Conservation (phyloP, 2,113 vertebrate species). For the Cygnus atratus region DNA sequence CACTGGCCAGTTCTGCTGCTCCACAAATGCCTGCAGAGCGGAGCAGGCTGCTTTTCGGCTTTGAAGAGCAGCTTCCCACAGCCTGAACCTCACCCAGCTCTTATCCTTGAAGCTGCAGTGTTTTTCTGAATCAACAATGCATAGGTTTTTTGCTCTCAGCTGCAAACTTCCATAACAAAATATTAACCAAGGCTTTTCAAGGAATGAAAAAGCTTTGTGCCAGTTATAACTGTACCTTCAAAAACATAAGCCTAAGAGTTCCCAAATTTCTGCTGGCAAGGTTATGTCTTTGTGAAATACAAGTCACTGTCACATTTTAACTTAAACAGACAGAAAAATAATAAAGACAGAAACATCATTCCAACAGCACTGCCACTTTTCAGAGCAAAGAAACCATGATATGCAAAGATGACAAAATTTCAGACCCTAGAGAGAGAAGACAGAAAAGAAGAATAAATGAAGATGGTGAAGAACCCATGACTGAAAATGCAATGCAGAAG, state of each 20-base stretch:
- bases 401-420: background rate
- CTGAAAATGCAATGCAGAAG: background rate
- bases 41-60: background rate
- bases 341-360: background rate
- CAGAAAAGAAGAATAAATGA: background rate
- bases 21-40: background rate
- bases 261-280: background rate
- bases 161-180: background rate
- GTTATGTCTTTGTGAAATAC: background rate
- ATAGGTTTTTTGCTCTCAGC: background rate
- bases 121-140: background rate
- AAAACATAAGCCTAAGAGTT: background rate
- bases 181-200: background rate
- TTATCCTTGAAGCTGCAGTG: background rate
- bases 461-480: background rate
- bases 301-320: background rate
- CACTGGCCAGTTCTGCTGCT: background rate
- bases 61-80: background rate
- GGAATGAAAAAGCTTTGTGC: background rate
- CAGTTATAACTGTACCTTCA: background rate
- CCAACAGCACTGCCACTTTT: background rate
- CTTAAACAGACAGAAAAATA: too few species aligned
- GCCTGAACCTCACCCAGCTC: background rate
- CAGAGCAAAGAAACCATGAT: background rate
- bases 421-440: background rate